Conservation (phyloP, 2,888 invertebrate species). For the Polyommatus iphigenia region DNA sequence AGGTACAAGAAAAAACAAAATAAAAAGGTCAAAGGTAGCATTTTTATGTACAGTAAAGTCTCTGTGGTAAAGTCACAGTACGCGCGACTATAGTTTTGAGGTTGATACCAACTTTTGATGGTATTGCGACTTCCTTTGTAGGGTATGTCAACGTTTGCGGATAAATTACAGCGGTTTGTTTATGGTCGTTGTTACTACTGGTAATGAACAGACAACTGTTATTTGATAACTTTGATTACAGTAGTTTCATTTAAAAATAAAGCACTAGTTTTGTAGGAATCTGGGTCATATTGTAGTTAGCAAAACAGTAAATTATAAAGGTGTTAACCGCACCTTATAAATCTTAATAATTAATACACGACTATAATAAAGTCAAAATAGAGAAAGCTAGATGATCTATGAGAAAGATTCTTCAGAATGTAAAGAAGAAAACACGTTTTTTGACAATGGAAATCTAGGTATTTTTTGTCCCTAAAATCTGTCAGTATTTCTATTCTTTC, state of each 20-base stretch:
- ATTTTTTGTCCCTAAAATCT: too few species aligned
- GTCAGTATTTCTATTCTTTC: too few species aligned
- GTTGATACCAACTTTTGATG: background rate
- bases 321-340: too few species aligned
- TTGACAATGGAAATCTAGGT: too few species aligned
- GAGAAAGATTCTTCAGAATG: too few species aligned
- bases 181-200: background rate
- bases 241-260: background rate
- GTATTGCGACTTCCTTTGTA: background rate
- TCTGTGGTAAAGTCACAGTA: background rate
- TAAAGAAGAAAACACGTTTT: too few species aligned
- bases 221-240: conserved; percentile 8
- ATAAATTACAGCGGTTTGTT: conserved; percentile 14
- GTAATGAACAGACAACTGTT: conserved; percentile 1
- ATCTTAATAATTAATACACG: too few species aligned
- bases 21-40: background rate
- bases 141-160: background rate
- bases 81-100: background rate
- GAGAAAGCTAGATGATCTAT: too few species aligned
- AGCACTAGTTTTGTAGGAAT: background rate
- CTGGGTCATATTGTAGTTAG: background rate
- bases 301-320: background rate
- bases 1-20: background rate
- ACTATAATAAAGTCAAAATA: too few species aligned
- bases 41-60: background rate